Base-by-base conservation (phyloP, 2,888 invertebrate species). In the Bedellia somnulentella region DNA sequence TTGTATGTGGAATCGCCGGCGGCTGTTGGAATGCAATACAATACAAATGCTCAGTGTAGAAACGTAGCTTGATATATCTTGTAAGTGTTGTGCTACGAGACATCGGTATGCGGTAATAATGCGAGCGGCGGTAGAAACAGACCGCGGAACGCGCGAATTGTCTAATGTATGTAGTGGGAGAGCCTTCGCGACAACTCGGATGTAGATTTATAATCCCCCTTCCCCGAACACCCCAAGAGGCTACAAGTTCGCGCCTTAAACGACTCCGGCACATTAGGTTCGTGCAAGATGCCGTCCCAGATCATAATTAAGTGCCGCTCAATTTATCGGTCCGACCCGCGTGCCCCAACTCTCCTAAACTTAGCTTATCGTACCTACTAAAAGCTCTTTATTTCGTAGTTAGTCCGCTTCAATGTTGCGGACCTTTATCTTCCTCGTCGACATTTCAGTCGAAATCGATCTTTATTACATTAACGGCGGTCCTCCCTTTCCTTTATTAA, bases 231-330 rank as follows among this genome's bases (percentile, higher is more conserved):
- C n/a, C 67, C 64, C 57, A 59, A 61, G 66, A 63, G 63, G 66
- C 21, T 24, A 66, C 67, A 73, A 75, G 73, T 75, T 75, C 66
- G 68, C 71, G 68, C 70, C 73, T 73, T 73, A 71, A 71, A 73
- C 70, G 70, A 73, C 53, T 71, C 67, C 62, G 70, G 66, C 59
- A 68, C 71, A 73, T 73, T 73, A 73, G 70, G 67, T 64, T 63
- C 58, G 57, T 71, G 73, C 73, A 73, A 75, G 71, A 73, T 73
- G 73, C 75, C 70, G 66, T 67, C 67, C 71, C 61, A 71, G 71
- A 73, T 75, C 73, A 71, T 75, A 75, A 75, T 75, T 75, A 75
- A 75, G 70, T 73, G 71, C 68, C 68, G 66, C 66, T 71, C 73
- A 70, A 75, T 75, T 73, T 75, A 75, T 75, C 67, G 75, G 73